Evolutionary conservation across 1,140 invertebrate genomes (phyloP).

Genomic region (Hyles euphorbiae): DNA sequence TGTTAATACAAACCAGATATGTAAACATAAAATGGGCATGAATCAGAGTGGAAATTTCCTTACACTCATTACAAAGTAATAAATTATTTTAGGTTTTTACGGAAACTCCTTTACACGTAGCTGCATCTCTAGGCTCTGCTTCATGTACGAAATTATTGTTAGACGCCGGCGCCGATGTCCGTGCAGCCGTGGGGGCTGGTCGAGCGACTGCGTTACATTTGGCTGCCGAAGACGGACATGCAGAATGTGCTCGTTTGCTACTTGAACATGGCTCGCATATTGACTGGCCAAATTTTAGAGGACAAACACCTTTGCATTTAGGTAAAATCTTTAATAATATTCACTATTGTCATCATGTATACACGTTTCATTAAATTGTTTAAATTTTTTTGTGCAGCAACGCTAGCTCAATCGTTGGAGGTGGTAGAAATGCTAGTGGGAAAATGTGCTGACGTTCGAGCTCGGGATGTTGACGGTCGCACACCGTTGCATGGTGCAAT

Average conservation of each 20-base stretch:
- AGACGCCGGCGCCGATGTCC: slow-evolving; percentile 84
- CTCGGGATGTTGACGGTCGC: slow-evolving; percentile 81
- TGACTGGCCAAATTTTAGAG: slow-evolving; percentile 80
- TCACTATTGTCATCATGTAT: neutral
- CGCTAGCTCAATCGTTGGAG: slow-evolving; percentile 84
- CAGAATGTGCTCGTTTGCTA: slow-evolving; percentile 82
- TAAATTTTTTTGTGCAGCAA: slow-evolving; percentile 69
- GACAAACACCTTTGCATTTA: slow-evolving; percentile 86
- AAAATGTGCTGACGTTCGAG: slow-evolving; percentile 78
- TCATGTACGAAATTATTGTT: slow-evolving; percentile 82
- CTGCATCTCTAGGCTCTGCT: slow-evolving; percentile 82
- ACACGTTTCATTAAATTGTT: neutral
- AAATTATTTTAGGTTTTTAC: slow-evolving; percentile 79
- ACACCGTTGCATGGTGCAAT: slow-evolving; percentile 88
- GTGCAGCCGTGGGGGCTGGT: slow-evolving; percentile 81
- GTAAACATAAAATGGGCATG: slow-evolving; percentile 16
- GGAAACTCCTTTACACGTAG: slow-evolving; percentile 89
- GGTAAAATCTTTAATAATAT: slow-evolving; percentile 35
- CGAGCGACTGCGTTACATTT: slow-evolving; percentile 87
- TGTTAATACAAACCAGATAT: slow-evolving; percentile 19
- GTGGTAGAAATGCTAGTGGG: slow-evolving; percentile 82
- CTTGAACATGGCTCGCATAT: slow-evolving; percentile 83
- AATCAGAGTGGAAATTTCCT: slow-evolving; percentile 1
- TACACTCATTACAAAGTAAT: neutral
- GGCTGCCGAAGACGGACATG: slow-evolving; percentile 87